A percentile compares a stretch with the other conserved stretches of the same genome.
Evolutionary conservation across 2,888 invertebrate genomes (phyloP).

Genomic region (Rhimphoctona megacephalus): DNA sequence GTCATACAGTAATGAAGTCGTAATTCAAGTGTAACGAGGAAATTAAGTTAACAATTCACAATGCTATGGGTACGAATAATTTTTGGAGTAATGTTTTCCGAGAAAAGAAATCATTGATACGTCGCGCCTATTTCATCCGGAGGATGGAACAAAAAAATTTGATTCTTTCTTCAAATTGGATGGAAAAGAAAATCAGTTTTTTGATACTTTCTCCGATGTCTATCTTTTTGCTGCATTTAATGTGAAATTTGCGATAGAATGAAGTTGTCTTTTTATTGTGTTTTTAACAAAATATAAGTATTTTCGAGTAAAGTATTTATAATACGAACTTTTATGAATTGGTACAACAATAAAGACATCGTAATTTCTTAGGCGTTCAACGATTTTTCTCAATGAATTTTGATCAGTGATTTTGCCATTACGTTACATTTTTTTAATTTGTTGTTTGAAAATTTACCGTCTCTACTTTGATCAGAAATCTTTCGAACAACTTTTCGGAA

Average conservation of each 20-base stretch:
- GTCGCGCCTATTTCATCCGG: too few species aligned
- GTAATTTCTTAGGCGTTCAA: not conserved
- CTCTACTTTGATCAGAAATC: not conserved
- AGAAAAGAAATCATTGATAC: not conserved
- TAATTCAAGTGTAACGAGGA: not conserved
- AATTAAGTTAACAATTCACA: conserved; percentile 16
- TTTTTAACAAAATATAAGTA: not conserved
- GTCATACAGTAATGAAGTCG: conserved; percentile 2
- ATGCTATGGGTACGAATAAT: not conserved
- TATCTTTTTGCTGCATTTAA: not conserved
- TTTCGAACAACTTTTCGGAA: not conserved
- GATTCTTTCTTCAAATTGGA: not conserved
- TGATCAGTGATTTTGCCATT: not conserved
- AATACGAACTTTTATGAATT: not conserved
- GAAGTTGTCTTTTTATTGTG: not conserved
- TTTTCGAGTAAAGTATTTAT: not conserved
- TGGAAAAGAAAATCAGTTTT: not conserved
- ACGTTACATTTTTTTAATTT: not conserved
- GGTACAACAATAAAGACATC: too few species aligned
- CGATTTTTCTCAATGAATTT: too few species aligned
- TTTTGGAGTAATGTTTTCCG: not conserved
- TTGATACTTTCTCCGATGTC: not conserved
- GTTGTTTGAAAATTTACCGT: not conserved
- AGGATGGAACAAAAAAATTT: not conserved
- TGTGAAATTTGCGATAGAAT: not conserved